Evolutionary conservation across 2,797 vertebrate genomes (phyloP), one percentile per base, ranked within the genome.

Genomic region (Epinephelus coioides): DNA sequence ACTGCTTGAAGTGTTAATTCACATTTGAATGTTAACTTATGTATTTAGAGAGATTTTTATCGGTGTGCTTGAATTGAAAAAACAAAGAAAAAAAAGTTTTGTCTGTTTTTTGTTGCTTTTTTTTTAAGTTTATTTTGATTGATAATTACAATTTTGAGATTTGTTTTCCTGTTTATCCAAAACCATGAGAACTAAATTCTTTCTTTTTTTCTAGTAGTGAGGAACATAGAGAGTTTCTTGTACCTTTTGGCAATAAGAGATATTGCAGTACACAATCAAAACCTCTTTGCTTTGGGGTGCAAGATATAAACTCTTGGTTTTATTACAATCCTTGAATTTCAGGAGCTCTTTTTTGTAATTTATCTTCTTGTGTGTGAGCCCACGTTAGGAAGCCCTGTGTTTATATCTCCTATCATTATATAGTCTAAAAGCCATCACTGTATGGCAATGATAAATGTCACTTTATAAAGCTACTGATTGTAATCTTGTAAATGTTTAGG

Each of bases 21-120:
- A 94, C 89, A 85, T 91, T 88, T 94, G 90, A 95, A 94, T 95
- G 94, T 95, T 95, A 93, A 94, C 88, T 94, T 92, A 91, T 92
- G 89, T 93, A 86, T 91, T 92, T 90, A 88, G 83, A 85, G 73
- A 92, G 83, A 82, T 76, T 89, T 86, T 84, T 78, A 85, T 90
- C 67, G 30, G 78, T 88, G 88, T 90, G 91, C 60, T 89, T 78
- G 63, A 91, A 79, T 67, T 69, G 49, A 53, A 66, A 70, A 83
- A 73, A 87, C 67, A 81, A 66, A 70, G 14, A 34, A 78, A 82
- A 85, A 80, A 66, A 50, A 11, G n/a, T 81, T 87, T 75, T 49
- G 66, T 81, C 54, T 59, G 21, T 64, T 85, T 70, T 85, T 85
- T 69, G 34, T 34, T 34, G 30, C 30, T 54, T 80, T 73, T 76